Evolutionary conservation across 30 jellyfish, hydroid and myxozoan species (phyloP).

Genomic region (Nemopilema nomurai): DNA sequence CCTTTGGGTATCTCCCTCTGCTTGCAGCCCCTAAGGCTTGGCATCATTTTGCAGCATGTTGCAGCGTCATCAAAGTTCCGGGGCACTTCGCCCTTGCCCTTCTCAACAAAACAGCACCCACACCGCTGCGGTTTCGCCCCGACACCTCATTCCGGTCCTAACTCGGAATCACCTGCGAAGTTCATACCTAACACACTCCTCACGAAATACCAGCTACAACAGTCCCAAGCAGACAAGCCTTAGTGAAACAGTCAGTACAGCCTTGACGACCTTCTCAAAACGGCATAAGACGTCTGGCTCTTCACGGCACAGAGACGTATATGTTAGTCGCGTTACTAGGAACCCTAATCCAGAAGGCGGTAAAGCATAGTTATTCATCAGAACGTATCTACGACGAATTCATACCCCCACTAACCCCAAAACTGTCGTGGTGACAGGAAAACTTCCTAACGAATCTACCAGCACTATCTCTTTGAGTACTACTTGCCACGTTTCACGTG

Average conservation of each 20-base stretch:
- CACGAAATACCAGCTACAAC: background rate
- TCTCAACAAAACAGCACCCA: background rate
- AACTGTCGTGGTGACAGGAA: slow-evolving; percentile 7
- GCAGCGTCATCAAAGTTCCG: no score
- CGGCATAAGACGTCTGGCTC: background rate
- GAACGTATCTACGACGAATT: slow-evolving; percentile 11
- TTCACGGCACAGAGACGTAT: slow-evolving; percentile 10
- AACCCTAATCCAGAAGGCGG: slow-evolving; percentile 57
- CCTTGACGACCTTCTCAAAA: background rate
- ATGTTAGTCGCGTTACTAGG: slow-evolving; percentile 38
- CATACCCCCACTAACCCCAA: background rate
- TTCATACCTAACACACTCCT: slow-evolving; percentile 28
- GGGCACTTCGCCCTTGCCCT: no score
- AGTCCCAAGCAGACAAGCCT: slow-evolving; percentile 14
- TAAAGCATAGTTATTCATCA: slow-evolving; percentile 16
- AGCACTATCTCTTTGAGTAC: slow-evolving; percentile 25
- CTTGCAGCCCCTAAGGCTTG: background rate
- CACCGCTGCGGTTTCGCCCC: background rate
- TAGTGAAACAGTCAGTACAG: slow-evolving; percentile 5
- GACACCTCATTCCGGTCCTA: background rate
- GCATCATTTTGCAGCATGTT: background rate
- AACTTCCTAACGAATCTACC: slow-evolving; percentile 26
- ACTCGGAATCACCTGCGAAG: background rate
- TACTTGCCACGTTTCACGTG: slow-evolving; percentile 47
- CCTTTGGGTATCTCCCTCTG: background rate